A percentile compares a stretch with the other conserved stretches of the same genome.
phyloP scores from a whole-genome alignment of 2,888 invertebrate genomes.

The Brachyopa scutellaris region DNA sequence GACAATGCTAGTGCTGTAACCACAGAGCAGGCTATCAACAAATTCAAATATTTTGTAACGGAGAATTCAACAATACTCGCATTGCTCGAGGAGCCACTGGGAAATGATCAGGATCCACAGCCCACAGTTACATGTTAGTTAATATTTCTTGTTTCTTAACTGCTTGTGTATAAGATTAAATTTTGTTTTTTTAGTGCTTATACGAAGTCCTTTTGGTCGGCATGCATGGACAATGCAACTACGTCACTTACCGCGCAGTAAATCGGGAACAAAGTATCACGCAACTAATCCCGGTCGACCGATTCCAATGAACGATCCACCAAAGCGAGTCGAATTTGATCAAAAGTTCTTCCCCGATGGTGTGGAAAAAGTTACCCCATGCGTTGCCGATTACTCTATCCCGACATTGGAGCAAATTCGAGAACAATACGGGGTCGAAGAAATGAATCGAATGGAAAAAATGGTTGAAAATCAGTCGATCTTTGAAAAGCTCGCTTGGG shows the following conservation, averaged over 20 bases:
- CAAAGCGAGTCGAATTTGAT: conserved; percentile 86
- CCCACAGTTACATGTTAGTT: conserved; percentile 89
- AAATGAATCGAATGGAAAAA: conserved; percentile 86
- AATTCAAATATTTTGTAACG: conserved; percentile 94
- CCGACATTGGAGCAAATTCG: conserved; percentile 91
- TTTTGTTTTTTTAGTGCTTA: conserved; percentile 85
- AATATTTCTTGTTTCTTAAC: conserved; percentile 8
- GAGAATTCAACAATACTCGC: conserved; percentile 95
- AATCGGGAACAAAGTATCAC: conserved; percentile 86
- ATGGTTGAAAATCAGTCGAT: conserved; percentile 88
- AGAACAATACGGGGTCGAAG: conserved; percentile 83
- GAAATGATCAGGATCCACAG: conserved; percentile 96
- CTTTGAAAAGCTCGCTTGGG: conserved; percentile 84
- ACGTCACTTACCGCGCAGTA: conserved; percentile 92
- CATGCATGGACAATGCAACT: conserved; percentile 97
- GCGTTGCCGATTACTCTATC: conserved; percentile 95
- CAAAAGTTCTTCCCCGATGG: conserved; percentile 91
- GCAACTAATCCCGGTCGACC: conserved; percentile 87
- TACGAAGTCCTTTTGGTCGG: conserved; percentile 96
- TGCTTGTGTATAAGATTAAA: too few species aligned
- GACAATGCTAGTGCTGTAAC: conserved; percentile 74
- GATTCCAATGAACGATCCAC: conserved; percentile 87
- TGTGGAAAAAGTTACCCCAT: conserved; percentile 89
- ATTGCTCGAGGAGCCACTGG: conserved; percentile 94
- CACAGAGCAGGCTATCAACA: conserved; percentile 85